Evolutionary conservation across 2,888 invertebrate genomes (phyloP).

Genomic region (Bibio marci): DNA sequence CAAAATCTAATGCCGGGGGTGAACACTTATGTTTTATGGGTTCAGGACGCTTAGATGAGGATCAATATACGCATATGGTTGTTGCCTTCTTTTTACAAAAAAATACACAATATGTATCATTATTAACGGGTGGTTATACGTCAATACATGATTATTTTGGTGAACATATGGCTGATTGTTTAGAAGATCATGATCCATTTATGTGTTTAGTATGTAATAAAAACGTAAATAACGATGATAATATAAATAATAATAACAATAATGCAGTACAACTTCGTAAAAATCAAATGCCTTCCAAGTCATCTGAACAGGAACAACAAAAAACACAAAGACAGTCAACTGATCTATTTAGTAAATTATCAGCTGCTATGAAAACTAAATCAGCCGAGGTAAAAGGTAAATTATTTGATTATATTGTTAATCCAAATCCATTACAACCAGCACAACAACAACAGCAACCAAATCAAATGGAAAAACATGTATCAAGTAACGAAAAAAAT

Average conservation of each 20-base stretch:
- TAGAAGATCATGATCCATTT: conserved; percentile 69
- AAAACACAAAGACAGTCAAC: conserved; percentile 27
- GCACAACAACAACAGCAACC: conserved; percentile 9
- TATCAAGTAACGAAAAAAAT: conserved; percentile 65
- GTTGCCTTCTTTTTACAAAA: conserved; percentile 92
- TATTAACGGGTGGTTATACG: conserved; percentile 80
- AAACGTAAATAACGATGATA: conserved; percentile 15
- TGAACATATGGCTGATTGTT: conserved; percentile 58
- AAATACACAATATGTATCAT: conserved; percentile 80
- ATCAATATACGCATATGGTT: conserved; percentile 95
- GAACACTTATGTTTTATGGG: conserved; percentile 87
- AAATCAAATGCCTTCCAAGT: conserved; percentile 20
- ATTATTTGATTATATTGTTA: conserved; percentile 84
- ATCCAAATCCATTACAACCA: conserved; percentile 44
- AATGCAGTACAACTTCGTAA: conserved; percentile 13
- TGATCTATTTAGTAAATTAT: conserved; percentile 68
- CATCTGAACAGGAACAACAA: not conserved
- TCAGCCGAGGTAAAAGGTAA: conserved; percentile 85
- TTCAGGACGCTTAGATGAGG: conserved; percentile 83
- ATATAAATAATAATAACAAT: conserved; percentile 7
- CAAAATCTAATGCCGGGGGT: conserved; percentile 71
- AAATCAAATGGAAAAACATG: conserved; percentile 53
- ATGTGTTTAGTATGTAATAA: conserved; percentile 69
- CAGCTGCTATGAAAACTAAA: conserved; percentile 76
- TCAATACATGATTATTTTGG: conserved; percentile 72